Percentiles rank a stretch among this genome's conserved stretches.
Evolutionary conservation across 2,113 vertebrate genomes (phyloP).

Genomic region (Leptocoma aspasia): DNA sequence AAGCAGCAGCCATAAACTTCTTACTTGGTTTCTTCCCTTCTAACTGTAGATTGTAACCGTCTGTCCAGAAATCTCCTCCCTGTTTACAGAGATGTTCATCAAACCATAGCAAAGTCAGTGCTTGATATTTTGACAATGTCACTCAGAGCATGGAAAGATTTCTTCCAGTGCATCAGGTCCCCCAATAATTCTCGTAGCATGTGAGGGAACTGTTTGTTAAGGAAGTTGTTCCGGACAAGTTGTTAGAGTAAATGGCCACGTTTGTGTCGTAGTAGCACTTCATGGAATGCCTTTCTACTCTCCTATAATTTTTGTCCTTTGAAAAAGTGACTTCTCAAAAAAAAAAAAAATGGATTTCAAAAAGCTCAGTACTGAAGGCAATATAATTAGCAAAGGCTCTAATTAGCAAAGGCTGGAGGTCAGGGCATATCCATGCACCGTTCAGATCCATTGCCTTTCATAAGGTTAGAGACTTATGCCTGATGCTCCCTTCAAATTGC

Average conservation of each 20-base stretch:
- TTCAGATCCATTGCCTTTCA: neutral
- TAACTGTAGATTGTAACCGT: neutral
- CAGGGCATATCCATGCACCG: neutral
- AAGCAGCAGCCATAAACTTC: neutral
- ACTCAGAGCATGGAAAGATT: neutral
- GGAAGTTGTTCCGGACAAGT: neutral
- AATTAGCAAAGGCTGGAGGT: neutral
- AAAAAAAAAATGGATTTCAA: neutral
- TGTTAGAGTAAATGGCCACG: rapidly evolving
- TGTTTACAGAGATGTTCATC: neutral
- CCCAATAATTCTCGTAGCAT: neutral
- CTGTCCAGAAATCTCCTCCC: neutral
- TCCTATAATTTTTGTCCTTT: neutral
- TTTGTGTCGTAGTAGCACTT: neutral
- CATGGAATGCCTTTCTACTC: neutral
- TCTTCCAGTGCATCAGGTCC: neutral
- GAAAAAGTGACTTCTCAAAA: neutral
- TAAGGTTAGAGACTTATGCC: neutral
- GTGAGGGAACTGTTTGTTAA: neutral
- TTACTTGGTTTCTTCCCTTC: neutral
- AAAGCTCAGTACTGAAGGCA: neutral
- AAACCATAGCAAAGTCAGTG: neutral
- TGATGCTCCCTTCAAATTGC: neutral
- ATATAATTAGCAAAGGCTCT: neutral
- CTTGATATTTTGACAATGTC: neutral